A percentile compares a stretch with the other conserved stretches of the same genome.
Evolutionary conservation across 1,140 invertebrate genomes (phyloP).

Genomic region (Calliphora vicina): DNA sequence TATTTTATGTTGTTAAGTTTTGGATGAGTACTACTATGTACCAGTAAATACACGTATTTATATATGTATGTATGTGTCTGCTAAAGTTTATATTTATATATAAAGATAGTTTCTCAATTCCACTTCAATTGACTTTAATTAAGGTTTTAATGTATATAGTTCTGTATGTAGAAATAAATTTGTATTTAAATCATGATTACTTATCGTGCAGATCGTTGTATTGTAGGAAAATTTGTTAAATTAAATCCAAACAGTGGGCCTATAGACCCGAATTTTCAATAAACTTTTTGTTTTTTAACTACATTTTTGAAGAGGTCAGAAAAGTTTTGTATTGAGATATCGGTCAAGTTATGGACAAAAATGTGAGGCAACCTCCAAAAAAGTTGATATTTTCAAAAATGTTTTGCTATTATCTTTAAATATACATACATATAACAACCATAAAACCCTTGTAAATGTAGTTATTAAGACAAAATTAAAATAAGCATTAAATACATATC

Average conservation of each 20-base stretch:
- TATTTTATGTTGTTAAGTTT: not conserved
- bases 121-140: conserved; percentile 8
- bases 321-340: no score
- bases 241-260: not conserved
- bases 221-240: not conserved
- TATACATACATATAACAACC: no score
- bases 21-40: not conserved
- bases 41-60: no score
- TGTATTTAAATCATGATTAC: not conserved
- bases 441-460: no score
- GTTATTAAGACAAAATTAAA: no score
- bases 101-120: not conserved
- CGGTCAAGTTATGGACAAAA: no score
- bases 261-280: not conserved
- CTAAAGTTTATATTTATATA: not conserved
- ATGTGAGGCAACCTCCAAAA: no score
- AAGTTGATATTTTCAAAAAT: no score
- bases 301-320: no score
- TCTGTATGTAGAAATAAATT: not conserved
- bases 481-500: no score
- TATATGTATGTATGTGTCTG: not conserved
- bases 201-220: not conserved
- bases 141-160: not conserved
- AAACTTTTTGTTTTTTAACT: no score
- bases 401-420: no score